Conservation (phyloP, 2,797 vertebrate genomes). For the Melanogrammus aeglefinus region DNA sequence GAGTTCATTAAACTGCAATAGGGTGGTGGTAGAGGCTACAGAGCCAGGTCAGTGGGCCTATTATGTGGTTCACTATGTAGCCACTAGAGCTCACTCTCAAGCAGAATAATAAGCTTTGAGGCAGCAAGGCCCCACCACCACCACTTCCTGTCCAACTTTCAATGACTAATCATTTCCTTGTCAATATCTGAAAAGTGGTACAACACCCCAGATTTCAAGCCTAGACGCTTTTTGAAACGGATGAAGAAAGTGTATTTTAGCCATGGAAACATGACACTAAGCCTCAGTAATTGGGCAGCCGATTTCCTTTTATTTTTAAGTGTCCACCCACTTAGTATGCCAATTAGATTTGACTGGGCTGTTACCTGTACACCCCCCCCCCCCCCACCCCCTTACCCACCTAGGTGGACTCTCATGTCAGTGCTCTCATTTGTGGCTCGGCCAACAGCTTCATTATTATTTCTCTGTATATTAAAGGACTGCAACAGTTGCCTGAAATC, state of each 20-base stretch:
- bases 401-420: background rate
- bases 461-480: background rate
- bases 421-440: background rate
- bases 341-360: background rate
- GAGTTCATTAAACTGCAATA: background rate
- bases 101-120: slow-evolving; percentile 62
- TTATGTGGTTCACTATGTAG: slow-evolving; percentile 61
- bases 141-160: slow-evolving; percentile 11
- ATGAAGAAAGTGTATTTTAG: background rate
- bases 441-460: background rate
- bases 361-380: background rate
- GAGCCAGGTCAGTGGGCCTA: background rate
- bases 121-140: slow-evolving; percentile 6
- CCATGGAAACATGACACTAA: background rate
- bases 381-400: background rate
- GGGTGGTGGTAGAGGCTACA: background rate
- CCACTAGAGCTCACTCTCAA: slow-evolving; percentile 81
- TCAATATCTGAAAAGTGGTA: slow-evolving; percentile 40
- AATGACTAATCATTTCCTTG: slow-evolving; percentile 37
- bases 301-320: background rate
- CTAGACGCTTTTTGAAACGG: background rate
- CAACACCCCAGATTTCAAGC: background rate
- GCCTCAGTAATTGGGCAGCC: background rate
- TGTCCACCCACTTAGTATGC: background rate
- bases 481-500: background rate